phyloP scores from a whole-genome alignment of 1,140 invertebrate genomes.

The Drosophila mauritiana region DNA sequence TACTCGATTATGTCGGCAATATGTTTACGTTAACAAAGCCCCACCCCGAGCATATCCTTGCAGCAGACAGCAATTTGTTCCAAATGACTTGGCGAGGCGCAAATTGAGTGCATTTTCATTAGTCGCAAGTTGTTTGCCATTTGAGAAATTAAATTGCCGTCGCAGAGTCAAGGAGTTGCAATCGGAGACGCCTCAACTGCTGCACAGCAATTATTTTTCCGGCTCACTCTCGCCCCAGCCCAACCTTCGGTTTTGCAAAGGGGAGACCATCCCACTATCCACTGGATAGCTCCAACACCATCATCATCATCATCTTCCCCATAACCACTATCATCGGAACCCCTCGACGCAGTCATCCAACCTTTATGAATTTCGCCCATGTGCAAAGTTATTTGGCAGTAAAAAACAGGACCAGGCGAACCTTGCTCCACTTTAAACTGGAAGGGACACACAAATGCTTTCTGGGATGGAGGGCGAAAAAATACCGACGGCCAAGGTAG shows the following conservation, averaged over 20 bases:
- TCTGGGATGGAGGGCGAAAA: conserved; percentile 6
- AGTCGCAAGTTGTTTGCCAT: conserved; percentile 61
- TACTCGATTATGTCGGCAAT: conserved; percentile 50
- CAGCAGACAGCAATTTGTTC: conserved; percentile 55
- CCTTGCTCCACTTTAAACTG: conserved; percentile 28
- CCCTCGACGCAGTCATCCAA: conserved; percentile 35
- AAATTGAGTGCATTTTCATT: conserved; percentile 67
- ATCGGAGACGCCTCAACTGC: conserved; percentile 11
- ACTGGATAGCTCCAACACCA: not conserved
- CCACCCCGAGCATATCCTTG: not conserved
- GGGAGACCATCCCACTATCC: conserved; percentile 8
- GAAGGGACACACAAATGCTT: conserved; percentile 14
- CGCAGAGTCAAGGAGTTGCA: not conserved
- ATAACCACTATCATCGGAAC: not conserved
- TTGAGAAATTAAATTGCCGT: conserved; percentile 60
- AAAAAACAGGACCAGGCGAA: not conserved
- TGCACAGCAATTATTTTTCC: conserved; percentile 47
- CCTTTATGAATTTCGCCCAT: conserved; percentile 40
- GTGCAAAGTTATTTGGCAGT: conserved; percentile 42
- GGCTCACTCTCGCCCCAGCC: conserved; percentile 22
- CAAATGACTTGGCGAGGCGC: conserved; percentile 50
- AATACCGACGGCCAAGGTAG: not conserved
- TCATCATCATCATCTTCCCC: not conserved
- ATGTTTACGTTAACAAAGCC: conserved; percentile 49
- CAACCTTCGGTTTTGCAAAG: not conserved